Percentiles rank a stretch among this genome's conserved stretches.
Evolutionary conservation across 64 coral and sea anemone genomes (phyloP).

Genomic region (Montipora efflorescens): DNA sequence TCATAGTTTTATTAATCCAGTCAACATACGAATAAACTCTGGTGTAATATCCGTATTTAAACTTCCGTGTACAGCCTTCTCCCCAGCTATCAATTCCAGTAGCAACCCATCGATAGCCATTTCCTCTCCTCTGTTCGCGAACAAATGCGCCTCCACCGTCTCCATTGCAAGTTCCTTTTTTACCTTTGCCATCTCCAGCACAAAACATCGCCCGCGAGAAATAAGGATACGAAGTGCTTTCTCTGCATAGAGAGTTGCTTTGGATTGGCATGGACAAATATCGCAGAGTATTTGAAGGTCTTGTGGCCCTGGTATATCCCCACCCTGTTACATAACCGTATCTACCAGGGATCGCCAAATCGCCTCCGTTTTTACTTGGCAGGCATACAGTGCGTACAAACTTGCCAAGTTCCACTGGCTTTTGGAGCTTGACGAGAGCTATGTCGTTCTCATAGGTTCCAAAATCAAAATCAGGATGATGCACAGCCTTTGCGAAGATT

Average conservation of each 20-base stretch:
- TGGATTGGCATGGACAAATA: constrained; percentile 23
- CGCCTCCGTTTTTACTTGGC: constrained; percentile 39
- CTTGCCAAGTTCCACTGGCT: constrained; percentile 39
- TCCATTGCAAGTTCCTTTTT: constrained; percentile 44
- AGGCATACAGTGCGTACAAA: constrained; percentile 78
- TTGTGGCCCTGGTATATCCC: constrained; percentile 49
- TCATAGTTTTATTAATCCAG: constrained; percentile 48
- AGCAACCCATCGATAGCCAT: constrained; percentile 18
- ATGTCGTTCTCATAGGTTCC: constrained; percentile 26
- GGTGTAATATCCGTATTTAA: constrained; percentile 65
- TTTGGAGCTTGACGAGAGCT: constrained; percentile 63
- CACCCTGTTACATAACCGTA: constrained; percentile 67
- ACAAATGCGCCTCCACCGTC: constrained; percentile 77
- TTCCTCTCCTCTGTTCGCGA: neutral
- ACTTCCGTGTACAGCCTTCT: neutral
- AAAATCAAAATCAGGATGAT: constrained; percentile 35
- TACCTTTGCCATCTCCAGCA: constrained; percentile 63
- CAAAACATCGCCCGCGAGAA: constrained; percentile 49
- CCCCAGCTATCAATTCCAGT: constrained; percentile 64
- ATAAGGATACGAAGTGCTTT: neutral
- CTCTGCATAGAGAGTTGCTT: neutral
- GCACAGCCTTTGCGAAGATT: constrained; percentile 18
- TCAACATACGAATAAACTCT: constrained; percentile 50
- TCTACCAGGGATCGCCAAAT: constrained; percentile 40
- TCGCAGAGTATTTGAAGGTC: constrained; percentile 23